Evolutionary conservation across 2,797 vertebrate genomes (phyloP).

Genomic region (Lepilemur septentrionalis): DNA sequence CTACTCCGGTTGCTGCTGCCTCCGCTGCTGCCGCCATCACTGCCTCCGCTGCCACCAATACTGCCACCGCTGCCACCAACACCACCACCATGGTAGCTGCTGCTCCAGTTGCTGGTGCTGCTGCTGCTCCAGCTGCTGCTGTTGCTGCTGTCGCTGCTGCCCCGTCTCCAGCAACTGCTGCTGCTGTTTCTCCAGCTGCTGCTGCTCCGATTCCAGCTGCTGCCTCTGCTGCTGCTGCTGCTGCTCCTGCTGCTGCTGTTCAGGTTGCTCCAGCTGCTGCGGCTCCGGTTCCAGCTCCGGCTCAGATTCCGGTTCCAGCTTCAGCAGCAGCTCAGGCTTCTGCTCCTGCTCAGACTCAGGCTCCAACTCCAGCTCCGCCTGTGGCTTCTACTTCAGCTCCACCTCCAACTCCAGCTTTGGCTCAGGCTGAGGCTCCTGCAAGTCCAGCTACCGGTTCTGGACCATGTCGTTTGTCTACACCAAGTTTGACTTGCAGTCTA

Average conservation of each 20-base stretch:
- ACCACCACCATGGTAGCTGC: conserved; percentile 69
- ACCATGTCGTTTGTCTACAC: conserved; percentile 87
- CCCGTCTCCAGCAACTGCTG: neutral
- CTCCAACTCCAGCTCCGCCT: conserved; percentile 46
- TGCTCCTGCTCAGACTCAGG: conserved; percentile 60
- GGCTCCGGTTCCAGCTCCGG: conserved; percentile 71
- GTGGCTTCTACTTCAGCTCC: conserved; percentile 24
- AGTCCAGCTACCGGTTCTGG: conserved; percentile 78
- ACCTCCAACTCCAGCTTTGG: conserved; percentile 70
- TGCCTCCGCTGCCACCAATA: conserved; percentile 35
- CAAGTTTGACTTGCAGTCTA: conserved; percentile 89
- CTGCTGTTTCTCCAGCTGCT: conserved; percentile 35
- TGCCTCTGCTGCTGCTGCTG: neutral
- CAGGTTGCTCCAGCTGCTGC: conserved; percentile 42
- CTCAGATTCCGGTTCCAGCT: conserved; percentile 13
- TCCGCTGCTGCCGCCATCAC: conserved; percentile 29
- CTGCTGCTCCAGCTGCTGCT: neutral
- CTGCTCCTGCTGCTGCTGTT: neutral
- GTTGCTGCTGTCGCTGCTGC: neutral
- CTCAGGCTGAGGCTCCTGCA: conserved; percentile 66
- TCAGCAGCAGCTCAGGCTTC: conserved; percentile 35
- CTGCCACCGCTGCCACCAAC: conserved; percentile 50
- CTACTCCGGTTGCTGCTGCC: conserved; percentile 46
- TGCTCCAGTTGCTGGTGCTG: conserved; percentile 22
- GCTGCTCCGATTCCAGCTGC: conserved; percentile 25